Base-by-base conservation (phyloP, 2,113 vertebrate genomes). In the Thamnophis sirtalis region DNA sequence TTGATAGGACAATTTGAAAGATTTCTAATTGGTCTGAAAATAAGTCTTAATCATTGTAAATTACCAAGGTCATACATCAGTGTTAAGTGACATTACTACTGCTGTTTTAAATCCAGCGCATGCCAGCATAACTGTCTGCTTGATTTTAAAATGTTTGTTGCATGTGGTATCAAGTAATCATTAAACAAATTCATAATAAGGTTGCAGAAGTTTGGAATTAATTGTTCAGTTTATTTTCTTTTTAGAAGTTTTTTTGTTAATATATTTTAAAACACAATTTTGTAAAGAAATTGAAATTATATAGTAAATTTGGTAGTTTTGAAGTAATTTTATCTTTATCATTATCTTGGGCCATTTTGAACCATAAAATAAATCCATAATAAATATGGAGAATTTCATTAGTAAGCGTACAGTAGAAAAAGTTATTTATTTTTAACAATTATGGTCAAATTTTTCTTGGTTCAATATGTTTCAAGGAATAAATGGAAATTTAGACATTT, bases 1-100 rank as follows among this genome's bases (percentile, higher is more conserved):
- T 97, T 97, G 97, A 94, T 96, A 97, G 96, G 95, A 97, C 96
- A 97, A 97, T 97, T 98, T 97, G 97, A 97, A 98, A 97, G 96
- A 97, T 97, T 97, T 97, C 97, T 98, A 98, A 98, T 98, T 98
- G 98, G 97, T 95, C 97, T 97, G 97, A 98, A 98, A 97, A 96
- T 93, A 0, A 95, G 97, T 96, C 95, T 96, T 98, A 95, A 97
- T 98, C 97, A 95, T 96, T 97, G 97, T 97, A 96, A 96, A 97
- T 97, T 98, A 96, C 95, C 96, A 93, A 97, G 97, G 97, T 98
- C 97, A 91, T 98, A 97, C 96, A 97, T 98, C 97, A 97, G 22
- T 89, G 94, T 96, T 97, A 94, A 96, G 95, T 96, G 94, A 96
- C 95, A 96, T 97, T 97, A 95, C 97, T 96, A 95, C 96, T 97